Evolutionary conservation across 2,113 vertebrate genomes (phyloP).

Genomic region (Elanoides forficatus): DNA sequence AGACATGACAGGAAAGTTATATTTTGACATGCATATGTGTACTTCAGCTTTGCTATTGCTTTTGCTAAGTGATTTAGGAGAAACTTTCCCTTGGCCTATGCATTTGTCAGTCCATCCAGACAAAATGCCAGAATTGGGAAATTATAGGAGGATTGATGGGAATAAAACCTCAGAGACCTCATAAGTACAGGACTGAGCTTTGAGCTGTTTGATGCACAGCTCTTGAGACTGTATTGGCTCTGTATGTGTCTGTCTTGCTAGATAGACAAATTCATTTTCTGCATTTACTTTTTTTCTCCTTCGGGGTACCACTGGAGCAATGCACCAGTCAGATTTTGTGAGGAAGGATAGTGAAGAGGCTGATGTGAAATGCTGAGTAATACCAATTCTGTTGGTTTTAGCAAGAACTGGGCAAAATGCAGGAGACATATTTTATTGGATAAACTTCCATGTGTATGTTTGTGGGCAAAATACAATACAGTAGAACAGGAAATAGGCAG

Average conservation of each 20-base stretch:
- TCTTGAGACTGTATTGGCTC: not conserved
- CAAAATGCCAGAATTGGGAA: not conserved
- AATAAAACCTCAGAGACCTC: not conserved
- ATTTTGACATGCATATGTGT: not conserved
- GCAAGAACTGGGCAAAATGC: not conserved
- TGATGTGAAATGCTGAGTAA: not conserved
- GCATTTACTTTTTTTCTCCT: not conserved
- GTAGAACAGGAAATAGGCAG: not conserved
- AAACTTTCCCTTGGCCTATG: not conserved
- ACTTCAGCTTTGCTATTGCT: not conserved
- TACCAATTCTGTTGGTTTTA: not conserved
- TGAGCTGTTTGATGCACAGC: not conserved
- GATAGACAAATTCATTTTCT: not conserved
- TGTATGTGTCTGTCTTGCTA: not conserved
- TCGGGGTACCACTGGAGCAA: not conserved
- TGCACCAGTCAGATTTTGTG: not conserved
- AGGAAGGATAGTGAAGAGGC: not conserved
- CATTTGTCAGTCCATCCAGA: not conserved
- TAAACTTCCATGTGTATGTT: not conserved
- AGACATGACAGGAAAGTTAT: not conserved
- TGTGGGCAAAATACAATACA: not conserved
- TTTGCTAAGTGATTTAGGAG: not conserved
- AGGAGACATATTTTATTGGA: not conserved
- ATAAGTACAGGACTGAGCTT: not conserved
- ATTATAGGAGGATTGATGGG: not conserved